Conservation (phyloP, 2,113 vertebrate species). For the Lepus timidus region DNA sequence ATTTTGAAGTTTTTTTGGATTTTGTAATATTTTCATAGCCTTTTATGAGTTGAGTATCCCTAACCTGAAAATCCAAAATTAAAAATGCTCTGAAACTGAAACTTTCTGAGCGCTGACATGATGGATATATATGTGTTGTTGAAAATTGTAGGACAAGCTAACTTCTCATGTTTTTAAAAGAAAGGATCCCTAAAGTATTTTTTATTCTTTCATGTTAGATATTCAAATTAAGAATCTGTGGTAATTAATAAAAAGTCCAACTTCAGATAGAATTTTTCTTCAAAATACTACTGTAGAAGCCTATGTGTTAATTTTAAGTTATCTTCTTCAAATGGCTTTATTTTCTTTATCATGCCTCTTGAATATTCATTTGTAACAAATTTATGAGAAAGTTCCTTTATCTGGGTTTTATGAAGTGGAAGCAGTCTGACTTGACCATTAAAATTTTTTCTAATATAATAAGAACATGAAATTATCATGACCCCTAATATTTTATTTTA, state of each 20-base stretch:
- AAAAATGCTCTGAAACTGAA: no score
- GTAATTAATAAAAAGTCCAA: conserved; percentile 41
- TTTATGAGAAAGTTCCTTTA: conserved; percentile 62
- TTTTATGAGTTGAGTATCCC: no score
- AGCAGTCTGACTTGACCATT: conserved; percentile 55
- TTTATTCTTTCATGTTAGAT: conserved; percentile 53
- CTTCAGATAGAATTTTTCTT: conserved; percentile 41
- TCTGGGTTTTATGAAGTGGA: conserved; percentile 73
- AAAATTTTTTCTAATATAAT: conserved; percentile 55
- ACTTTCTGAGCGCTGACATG: no score
- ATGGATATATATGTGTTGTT: neutral
- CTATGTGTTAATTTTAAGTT: conserved; percentile 67
- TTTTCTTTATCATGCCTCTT: conserved; percentile 64
- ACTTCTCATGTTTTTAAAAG: conserved; percentile 41
- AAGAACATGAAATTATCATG: conserved; percentile 65
- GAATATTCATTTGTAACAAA: conserved; percentile 72
- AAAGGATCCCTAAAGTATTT: conserved; percentile 41
- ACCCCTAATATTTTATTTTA: conserved; percentile 53
- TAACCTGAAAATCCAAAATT: no score
- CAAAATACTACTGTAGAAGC: neutral
- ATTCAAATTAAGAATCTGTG: conserved; percentile 76
- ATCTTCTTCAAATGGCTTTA: conserved; percentile 62
- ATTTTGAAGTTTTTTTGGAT: no score
- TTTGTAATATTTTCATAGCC: no score
- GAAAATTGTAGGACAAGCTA: neutral